These are phyloP conservation scores for Eleutherodactylus coqui DNA, from an alignment of 2,797 vertebrate genomes.

Conservation along the genomic window DNA sequence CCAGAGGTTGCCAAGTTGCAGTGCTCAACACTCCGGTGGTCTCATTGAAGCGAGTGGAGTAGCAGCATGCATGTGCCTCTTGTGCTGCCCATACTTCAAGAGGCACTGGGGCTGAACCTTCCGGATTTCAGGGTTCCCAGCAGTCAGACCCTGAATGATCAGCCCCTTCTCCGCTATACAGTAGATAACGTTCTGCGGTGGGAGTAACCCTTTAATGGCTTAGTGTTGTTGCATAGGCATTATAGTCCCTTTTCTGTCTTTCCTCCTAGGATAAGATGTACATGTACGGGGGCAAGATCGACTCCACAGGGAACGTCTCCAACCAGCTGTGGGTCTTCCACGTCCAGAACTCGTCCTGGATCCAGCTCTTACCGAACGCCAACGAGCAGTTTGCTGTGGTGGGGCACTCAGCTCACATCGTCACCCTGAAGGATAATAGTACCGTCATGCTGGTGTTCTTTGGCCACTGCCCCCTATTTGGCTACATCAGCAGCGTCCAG, in stretches of 20 bases:
- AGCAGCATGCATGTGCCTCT: too few species aligned
- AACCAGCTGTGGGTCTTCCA: conserved; percentile 93
- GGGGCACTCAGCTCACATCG: conserved; percentile 91
- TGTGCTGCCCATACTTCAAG: too few species aligned
- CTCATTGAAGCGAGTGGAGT: too few species aligned
- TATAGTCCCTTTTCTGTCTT: neutral
- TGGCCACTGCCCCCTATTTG: conserved; percentile 94
- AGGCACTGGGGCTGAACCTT: too few species aligned
- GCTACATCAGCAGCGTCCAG: conserved; percentile 94
- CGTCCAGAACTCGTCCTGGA: conserved; percentile 89
- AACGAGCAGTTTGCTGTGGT: conserved; percentile 96
- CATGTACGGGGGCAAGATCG: conserved; percentile 98
- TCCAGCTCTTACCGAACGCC: conserved; percentile 74
- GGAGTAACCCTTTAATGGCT: too few species aligned
- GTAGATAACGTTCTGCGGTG: too few species aligned
- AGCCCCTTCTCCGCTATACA: too few species aligned
- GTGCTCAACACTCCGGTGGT: too few species aligned
- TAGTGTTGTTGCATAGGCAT: neutral
- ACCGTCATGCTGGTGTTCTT: conserved; percentile 92
- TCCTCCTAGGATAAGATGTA: conserved; percentile 87
- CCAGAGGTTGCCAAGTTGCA: too few species aligned
- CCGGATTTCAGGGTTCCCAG: too few species aligned
- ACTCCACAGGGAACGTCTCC: conserved; percentile 91
- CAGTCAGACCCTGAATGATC: too few species aligned
- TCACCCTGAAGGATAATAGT: conserved; percentile 75